A percentile compares a stretch with the other conserved stretches of the same genome.
Conservation (phyloP, 2,888 invertebrate genomes). For the Cactoblastis cactorum region DNA sequence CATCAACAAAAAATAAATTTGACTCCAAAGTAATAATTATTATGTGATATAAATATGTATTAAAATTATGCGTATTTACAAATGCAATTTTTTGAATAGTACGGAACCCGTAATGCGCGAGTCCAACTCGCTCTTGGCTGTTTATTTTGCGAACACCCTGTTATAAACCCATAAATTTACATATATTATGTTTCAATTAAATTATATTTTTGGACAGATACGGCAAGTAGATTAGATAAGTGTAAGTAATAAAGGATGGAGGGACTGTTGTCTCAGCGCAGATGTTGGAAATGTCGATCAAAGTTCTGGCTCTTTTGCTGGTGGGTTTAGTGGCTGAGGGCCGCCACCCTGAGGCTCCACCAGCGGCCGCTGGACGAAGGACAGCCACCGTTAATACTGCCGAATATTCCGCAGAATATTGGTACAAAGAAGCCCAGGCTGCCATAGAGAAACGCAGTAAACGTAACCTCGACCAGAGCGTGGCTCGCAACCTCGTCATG, state of each 20-base stretch:
- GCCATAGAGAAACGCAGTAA: constrained; percentile 50
- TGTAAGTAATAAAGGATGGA: not conserved
- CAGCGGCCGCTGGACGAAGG: not conserved
- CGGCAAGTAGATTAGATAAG: not conserved
- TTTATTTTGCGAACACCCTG: not conserved
- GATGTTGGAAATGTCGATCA: not conserved
- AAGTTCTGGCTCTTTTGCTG: not conserved
- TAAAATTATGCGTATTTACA: no score
- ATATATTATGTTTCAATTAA: not conserved
- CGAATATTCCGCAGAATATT: constrained; percentile 41
- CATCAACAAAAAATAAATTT: not conserved
- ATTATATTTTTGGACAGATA: not conserved
- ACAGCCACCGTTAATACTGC: not conserved
- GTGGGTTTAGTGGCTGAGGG: not conserved
- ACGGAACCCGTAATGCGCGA: no score
- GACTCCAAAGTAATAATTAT: no score
- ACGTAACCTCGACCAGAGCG: not conserved
- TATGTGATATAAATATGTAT: no score
- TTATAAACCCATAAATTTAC: not conserved
- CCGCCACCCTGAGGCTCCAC: not conserved
- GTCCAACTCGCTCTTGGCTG: no score
- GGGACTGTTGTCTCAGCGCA: not conserved
- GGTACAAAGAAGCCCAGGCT: constrained; percentile 64
- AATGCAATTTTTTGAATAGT: no score
- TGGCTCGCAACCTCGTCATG: constrained; percentile 80